Evolutionary conservation across 2,888 invertebrate species (phyloP), one percentile per base, ranked within the genome.

Genomic region (Dugesia japonica): DNA sequence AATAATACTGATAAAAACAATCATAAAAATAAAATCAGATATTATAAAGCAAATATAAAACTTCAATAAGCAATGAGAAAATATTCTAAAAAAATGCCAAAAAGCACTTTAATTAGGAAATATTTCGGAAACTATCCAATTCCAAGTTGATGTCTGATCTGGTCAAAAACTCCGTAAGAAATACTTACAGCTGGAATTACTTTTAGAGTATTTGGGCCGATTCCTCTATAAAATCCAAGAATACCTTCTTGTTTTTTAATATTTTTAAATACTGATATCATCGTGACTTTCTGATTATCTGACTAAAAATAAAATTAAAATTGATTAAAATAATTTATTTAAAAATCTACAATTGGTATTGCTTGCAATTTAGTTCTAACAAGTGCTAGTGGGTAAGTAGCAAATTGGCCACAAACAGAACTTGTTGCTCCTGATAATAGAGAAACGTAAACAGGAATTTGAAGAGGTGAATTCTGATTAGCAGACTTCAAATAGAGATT

Each of bases 121-220:
- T n/a, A n/a, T n/a, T n/a, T n/a, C n/a, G n/a, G n/a, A n/a, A n/a
- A 31, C 13, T 31, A 31, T 31, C 31, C 31, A 31, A 31, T 31
- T 4, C 31, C 31, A 4, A 31, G 31, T 31, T 7, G 13, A 31
- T 31, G 31, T 31, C 31, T 31, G 7, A 13, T 31, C 13, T 31
- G 31, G 31, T 98, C 98, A 86, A 98, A 98, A 75, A 95, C 94
- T 71, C 95, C 92, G 86, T 98, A 99, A 82, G 94, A 94, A 82
- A 98, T 98, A 83, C 93, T 92, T 79, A 97, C 98, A 74, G 98
- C 95, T 17, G 98, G 98, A 80, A 94, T 88, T 72, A 85, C 95
- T 88, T 98, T 99, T 84, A 98, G 90, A 86, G 98, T 97, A 87
- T 99, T 99, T 28, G 98, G 95, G 31, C 93, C 91, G 80, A 98